Evolutionary conservation across 2,113 vertebrate genomes (phyloP), one percentile per base, ranked within the genome.

Genomic region (Tenebrosternarchus preto): DNA sequence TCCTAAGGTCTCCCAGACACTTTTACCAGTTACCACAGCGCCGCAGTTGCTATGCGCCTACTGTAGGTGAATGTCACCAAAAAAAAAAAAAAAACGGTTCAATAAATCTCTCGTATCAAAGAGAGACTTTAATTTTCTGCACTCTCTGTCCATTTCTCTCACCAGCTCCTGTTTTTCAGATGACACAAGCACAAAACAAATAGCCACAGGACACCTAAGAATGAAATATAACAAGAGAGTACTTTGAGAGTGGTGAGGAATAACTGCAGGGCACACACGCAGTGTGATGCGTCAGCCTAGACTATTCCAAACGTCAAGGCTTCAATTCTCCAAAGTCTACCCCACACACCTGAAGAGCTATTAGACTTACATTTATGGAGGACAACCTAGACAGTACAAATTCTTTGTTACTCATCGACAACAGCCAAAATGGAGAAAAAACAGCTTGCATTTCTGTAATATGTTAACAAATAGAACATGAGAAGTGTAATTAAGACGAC

Each of bases 171-270:
- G 79, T 77, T 80, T 84, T 80, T 80, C 82, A 73, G 82, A 73
- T 80, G 82, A 84, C 82, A 80, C 53, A 53, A 73, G 78, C 73
- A 84, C 82, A 77, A 80, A 77, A 84, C 78, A 80, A 84, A 84
- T 68, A 84, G 78, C 73, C 56, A 53, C 19, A 64, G 78, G 76
- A 78, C 64, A 73, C 33, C 78, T 20, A 55, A 61, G 79, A 77
- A 77, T 80, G 67, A 84, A 80, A 84, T 84, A 80, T 67, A 84
- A 80, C 82, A 77, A 73, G 78, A 77, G 78, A 80, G 57, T 60
- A 67, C 78, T 80, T 76, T 29, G 82, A 80, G 66, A 80, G 77
- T 5, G 17, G 56, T 76, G 82, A 83, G 68, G 80, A 80, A 76
- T 77, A 77, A 80, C 78, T 77, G 70, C 77, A 50, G 43, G 77